Percentiles rank a stretch among this genome's conserved stretches.
Conservation (phyloP, 2,888 invertebrate species). For the Thumatha senex region DNA sequence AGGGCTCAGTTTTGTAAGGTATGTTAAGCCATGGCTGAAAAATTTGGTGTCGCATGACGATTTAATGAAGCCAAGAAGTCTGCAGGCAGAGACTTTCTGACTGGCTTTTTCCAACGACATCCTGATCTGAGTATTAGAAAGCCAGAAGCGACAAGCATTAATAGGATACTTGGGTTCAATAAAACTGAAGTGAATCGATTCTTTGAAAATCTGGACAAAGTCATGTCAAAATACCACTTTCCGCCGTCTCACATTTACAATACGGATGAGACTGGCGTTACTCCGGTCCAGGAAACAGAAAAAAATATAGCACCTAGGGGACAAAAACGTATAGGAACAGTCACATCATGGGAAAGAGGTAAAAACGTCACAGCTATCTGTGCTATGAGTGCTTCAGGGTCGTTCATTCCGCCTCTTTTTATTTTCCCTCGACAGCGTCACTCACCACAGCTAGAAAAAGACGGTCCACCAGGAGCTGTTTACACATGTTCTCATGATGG, state of each 20-base stretch:
- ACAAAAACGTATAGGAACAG: slow-evolving; percentile 14
- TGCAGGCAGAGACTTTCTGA: slow-evolving; percentile 21
- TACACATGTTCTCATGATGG: slow-evolving; percentile 30
- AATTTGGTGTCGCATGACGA: slow-evolving; percentile 22
- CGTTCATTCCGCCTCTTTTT: slow-evolving; percentile 22
- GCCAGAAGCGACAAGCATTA: slow-evolving; percentile 19
- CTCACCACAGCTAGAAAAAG: slow-evolving; percentile 18
- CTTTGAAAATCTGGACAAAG: slow-evolving; percentile 19
- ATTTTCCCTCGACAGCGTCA: slow-evolving; percentile 23
- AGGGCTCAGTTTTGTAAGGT: slow-evolving; percentile 27
- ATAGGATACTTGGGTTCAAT: slow-evolving; percentile 25
- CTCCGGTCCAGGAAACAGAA: slow-evolving; percentile 13
- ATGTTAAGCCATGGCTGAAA: slow-evolving; percentile 23
- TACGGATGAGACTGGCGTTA: slow-evolving; percentile 25
- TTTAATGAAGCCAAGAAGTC: slow-evolving; percentile 22
- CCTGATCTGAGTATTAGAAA: slow-evolving; percentile 32
- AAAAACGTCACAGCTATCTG: slow-evolving; percentile 14
- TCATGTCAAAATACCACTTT: slow-evolving; percentile 6
- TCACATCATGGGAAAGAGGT: slow-evolving; percentile 17
- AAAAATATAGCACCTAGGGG: slow-evolving; percentile 10
- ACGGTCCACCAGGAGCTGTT: slow-evolving; percentile 17
- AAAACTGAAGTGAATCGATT: slow-evolving; percentile 19
- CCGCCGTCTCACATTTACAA: background rate
- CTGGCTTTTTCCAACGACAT: slow-evolving; percentile 32
- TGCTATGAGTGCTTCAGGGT: slow-evolving; percentile 17